Percentiles rank a stretch among this genome's conserved stretches.
Conservation (phyloP, 1,140 invertebrate genomes). For the Pseudachorutes palmiensis region DNA sequence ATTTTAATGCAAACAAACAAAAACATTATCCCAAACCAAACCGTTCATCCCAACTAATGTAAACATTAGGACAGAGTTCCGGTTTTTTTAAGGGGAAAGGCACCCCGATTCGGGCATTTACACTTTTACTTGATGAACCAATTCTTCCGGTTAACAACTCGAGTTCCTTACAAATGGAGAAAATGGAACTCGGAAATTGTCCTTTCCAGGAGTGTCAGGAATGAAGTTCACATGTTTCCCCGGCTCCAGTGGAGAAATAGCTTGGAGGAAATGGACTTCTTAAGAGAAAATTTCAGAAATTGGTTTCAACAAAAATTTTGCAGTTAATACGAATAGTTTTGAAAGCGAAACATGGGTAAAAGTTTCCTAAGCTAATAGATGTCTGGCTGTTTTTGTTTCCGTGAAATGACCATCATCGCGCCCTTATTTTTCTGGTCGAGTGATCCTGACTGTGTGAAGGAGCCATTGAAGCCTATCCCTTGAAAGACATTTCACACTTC, state of each 20-base stretch:
- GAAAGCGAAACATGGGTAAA: too few species aligned
- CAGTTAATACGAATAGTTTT: too few species aligned
- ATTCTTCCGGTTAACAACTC: slow-evolving; percentile 1
- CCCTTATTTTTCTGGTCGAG: slow-evolving; percentile 3
- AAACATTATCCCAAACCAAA: not conserved
- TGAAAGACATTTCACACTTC: not conserved
- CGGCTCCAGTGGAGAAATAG: too few species aligned
- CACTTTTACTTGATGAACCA: slow-evolving; percentile 4
- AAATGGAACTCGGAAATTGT: not conserved
- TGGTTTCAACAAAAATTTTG: too few species aligned
- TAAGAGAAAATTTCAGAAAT: too few species aligned
- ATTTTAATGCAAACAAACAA: not conserved
- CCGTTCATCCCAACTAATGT: not conserved
- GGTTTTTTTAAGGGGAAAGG: slow-evolving; percentile 1
- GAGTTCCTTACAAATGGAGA: not conserved
- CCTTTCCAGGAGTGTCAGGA: too few species aligned
- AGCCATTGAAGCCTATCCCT: not conserved
- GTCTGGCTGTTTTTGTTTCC: not conserved
- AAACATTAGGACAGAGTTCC: not conserved
- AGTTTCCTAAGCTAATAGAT: not conserved
- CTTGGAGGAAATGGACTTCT: too few species aligned
- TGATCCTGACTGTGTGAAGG: not conserved
- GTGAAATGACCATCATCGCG: not conserved
- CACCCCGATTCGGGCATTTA: not conserved
- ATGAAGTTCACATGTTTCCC: too few species aligned